Evolutionary conservation across 37 sponge, comb jelly and placozoan genomes (phyloP).

Genomic region (Mnemiopsis leidyi): DNA sequence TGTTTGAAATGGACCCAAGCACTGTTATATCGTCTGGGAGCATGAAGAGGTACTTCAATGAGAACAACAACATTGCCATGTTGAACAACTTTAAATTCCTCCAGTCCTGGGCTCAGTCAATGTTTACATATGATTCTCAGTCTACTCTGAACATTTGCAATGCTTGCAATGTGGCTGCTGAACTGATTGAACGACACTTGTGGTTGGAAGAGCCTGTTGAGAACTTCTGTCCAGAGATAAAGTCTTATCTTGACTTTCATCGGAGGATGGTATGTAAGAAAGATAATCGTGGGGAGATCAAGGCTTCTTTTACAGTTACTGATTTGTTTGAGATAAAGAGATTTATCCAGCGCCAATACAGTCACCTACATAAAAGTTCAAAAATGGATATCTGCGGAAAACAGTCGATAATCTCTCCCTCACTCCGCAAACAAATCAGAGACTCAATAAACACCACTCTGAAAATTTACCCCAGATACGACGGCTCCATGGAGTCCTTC

Average conservation of each 20-base stretch:
- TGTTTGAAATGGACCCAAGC: slow-evolving; percentile 6
- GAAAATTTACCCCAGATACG: slow-evolving; percentile 28
- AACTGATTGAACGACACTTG: background rate
- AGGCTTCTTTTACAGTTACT: slow-evolving; percentile 15
- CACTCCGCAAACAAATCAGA: background rate
- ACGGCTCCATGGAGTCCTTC: slow-evolving; percentile 32
- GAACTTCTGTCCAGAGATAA: slow-evolving; percentile 9
- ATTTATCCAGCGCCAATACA: background rate
- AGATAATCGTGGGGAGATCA: slow-evolving; percentile 1
- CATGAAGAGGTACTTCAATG: slow-evolving; percentile 27
- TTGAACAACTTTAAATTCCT: slow-evolving; percentile 13
- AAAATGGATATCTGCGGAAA: background rate
- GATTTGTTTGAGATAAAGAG: slow-evolving; percentile 49
- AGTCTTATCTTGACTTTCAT: background rate
- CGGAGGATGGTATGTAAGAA: slow-evolving; percentile 38
- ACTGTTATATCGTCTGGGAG: background rate
- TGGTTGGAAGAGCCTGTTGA: slow-evolving; percentile 49
- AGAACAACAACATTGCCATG: slow-evolving; percentile 2
- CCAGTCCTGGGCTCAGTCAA: slow-evolving; percentile 3
- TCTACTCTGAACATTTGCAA: background rate
- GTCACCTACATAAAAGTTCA: background rate
- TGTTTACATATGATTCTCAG: background rate
- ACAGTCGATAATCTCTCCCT: slow-evolving; percentile 1
- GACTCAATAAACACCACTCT: slow-evolving; percentile 27
- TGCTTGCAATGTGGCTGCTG: background rate